A percentile compares a stretch with the other conserved stretches of the same genome.
These are phyloP conservation scores for Poeciliopsis turrubarensis DNA, from an alignment of 2,113 vertebrate genomes.

Conservation along the genomic window DNA sequence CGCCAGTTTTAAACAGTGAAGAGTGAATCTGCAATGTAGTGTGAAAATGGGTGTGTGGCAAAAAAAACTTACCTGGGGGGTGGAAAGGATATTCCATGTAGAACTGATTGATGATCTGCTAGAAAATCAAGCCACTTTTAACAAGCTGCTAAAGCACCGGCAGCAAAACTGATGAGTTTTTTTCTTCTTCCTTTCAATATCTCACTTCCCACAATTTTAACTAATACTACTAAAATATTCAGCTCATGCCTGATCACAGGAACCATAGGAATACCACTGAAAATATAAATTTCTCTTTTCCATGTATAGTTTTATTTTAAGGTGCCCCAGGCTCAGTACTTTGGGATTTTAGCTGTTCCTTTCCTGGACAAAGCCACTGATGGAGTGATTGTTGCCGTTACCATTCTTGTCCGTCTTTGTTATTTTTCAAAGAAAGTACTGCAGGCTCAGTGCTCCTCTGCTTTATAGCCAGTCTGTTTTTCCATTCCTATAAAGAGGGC, in stretches of 20 bases:
- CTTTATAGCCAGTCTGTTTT: too few species aligned
- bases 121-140: slow-evolving; percentile 18
- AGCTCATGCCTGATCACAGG: neutral
- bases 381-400: too few species aligned
- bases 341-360: too few species aligned
- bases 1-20: slow-evolving; percentile 39
- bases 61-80: neutral
- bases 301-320: too few species aligned
- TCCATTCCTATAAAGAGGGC: too few species aligned
- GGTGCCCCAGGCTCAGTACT: too few species aligned
- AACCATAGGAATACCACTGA: neutral
- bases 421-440: too few species aligned
- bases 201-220: neutral
- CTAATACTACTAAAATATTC: neutral
- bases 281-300: neutral
- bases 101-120: slow-evolving; percentile 8
- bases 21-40: slow-evolving; percentile 23
- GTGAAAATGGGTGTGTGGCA: slow-evolving; percentile 2
- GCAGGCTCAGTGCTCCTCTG: too few species aligned
- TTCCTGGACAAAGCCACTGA: too few species aligned
- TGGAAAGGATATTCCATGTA: slow-evolving; percentile 5
- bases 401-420: too few species aligned
- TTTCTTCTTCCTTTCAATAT: neutral
- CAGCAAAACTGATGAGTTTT: neutral
- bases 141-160: neutral